A percentile compares a stretch with the other conserved stretches of the same genome.
Evolutionary conservation across 1,140 invertebrate genomes (phyloP).

Genomic region (Globodera rostochiensis): DNA sequence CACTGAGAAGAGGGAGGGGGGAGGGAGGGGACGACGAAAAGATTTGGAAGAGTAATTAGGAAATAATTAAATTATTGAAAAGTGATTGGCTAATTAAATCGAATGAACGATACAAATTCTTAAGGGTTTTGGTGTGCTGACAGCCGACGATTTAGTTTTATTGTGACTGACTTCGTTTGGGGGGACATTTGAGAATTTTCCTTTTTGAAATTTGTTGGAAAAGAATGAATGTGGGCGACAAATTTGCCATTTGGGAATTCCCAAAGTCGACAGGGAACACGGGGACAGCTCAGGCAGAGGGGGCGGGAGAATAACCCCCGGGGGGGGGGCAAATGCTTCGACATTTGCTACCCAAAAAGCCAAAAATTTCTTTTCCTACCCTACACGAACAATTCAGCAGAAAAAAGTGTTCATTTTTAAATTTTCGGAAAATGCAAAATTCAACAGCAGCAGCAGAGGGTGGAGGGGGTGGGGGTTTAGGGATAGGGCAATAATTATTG

Average conservation of each 20-base stretch:
- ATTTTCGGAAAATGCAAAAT: no score
- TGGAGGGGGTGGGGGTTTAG: no score
- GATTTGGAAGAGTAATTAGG: not conserved
- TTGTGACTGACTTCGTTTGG: not conserved
- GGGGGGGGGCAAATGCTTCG: not conserved
- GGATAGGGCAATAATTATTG: no score
- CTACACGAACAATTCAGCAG: not conserved
- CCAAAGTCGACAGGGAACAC: not conserved
- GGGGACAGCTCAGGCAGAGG: not conserved
- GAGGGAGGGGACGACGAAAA: not conserved
- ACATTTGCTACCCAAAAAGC: not conserved
- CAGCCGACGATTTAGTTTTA: not conserved
- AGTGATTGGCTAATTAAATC: not conserved
- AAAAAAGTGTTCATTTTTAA: not conserved
- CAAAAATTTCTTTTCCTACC: no score
- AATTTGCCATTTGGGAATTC: slow-evolving; percentile 3
- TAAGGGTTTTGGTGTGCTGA: no score
- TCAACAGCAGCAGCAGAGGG: no score
- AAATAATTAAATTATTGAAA: not conserved
- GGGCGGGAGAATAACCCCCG: not conserved
- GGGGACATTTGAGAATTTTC: not conserved
- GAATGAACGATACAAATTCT: not conserved
- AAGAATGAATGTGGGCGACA: not conserved
- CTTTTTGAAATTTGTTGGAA: not conserved
- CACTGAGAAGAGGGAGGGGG: not conserved